Conservation (phyloP, 2,113 vertebrate species). For the Peucedramus taeniatus region DNA sequence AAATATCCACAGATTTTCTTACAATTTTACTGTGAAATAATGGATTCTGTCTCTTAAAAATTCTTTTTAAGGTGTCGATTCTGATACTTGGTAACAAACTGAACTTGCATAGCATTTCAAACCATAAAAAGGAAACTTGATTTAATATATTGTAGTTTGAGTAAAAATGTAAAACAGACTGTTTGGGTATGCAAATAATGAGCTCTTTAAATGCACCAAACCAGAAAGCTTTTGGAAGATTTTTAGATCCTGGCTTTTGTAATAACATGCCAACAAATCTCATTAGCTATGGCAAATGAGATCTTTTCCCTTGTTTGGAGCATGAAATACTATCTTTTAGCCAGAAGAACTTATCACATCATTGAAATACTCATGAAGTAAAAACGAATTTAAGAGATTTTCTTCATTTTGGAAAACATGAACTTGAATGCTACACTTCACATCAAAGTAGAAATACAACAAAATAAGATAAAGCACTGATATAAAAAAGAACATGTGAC, state of each 20-base stretch:
- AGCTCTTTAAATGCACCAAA: neutral
- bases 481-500: neutral
- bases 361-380: neutral
- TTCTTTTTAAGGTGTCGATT: neutral
- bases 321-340: neutral
- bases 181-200: neutral
- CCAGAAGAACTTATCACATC: neutral
- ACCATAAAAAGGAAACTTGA: neutral
- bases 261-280: constrained; percentile 2
- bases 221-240: neutral
- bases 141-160: neutral
- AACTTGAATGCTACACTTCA: neutral
- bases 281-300: constrained; percentile 1
- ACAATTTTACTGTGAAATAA: neutral
- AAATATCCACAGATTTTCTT: neutral
- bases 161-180: neutral
- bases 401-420: neutral
- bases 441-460: neutral
- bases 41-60: neutral
- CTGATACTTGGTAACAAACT: neutral
- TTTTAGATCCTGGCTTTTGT: neutral
- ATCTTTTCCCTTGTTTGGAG: neutral
- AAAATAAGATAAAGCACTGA: neutral
- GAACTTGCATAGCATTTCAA: neutral
- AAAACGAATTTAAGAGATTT: neutral